Evolutionary conservation across 1,140 invertebrate species (phyloP).

Genomic region (Periplaneta americana): DNA sequence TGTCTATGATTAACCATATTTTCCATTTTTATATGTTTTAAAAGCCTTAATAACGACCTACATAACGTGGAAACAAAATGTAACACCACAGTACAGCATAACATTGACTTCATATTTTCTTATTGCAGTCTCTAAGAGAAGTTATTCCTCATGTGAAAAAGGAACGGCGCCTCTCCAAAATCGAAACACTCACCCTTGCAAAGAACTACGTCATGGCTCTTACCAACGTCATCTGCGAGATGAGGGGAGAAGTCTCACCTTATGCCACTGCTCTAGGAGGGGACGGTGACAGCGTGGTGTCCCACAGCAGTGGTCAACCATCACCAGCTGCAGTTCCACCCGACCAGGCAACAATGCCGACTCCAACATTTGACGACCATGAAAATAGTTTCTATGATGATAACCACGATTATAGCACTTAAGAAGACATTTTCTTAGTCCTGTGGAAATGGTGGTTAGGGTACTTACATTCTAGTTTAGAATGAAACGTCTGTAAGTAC

Average conservation of each 20-base stretch:
- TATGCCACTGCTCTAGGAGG: slow-evolving; percentile 37
- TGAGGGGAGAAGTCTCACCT: slow-evolving; percentile 61
- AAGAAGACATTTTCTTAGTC: neutral
- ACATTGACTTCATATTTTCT: slow-evolving; percentile 6
- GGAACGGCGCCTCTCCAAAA: slow-evolving; percentile 79
- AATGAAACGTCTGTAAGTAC: neutral
- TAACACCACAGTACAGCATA: too few species aligned
- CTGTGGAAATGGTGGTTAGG: neutral
- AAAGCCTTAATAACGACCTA: neutral
- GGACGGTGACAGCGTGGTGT: neutral
- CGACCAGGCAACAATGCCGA: neutral
- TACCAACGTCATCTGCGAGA: slow-evolving; percentile 80
- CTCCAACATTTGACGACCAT: neutral
- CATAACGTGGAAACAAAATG: too few species aligned
- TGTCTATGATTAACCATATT: neutral
- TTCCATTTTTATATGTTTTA: slow-evolving; percentile 13
- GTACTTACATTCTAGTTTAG: neutral
- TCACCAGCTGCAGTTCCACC: neutral
- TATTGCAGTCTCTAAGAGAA: slow-evolving; percentile 65
- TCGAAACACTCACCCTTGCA: slow-evolving; percentile 80
- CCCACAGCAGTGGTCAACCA: neutral
- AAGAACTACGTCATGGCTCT: slow-evolving; percentile 89
- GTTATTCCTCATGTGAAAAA: slow-evolving; percentile 84
- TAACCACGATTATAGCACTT: neutral
- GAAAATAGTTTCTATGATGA: slow-evolving; percentile 15